Base-by-base conservation (phyloP, 2,113 vertebrate genomes). In the Hystrix cristata region DNA sequence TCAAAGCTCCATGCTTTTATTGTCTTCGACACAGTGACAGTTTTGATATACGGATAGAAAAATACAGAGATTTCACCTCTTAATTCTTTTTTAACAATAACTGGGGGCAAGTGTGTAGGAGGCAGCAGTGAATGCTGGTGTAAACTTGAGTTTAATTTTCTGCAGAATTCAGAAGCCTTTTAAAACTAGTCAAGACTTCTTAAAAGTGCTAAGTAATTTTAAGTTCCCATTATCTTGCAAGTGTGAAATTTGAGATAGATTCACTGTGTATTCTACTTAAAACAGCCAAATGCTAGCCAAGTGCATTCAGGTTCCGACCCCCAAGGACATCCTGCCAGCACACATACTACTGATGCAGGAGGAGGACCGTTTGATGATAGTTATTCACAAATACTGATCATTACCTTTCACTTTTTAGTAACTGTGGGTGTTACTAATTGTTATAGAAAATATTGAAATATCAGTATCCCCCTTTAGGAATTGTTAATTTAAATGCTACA, bases 151-250 rank as follows among this genome's bases (percentile, higher is more conserved):
- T 60, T 96, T 85, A 34, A 10, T 69, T 10, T n/a, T 31, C 7
- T 16, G 7, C 7, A 72, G 23, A 76, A 80, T 53, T 90, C 29
- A 71, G 55, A 86, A 84, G 19, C 0, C 31, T 65, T 92, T 81
- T 13, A 5, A 81, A 83, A 84, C 25, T 43, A 62, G n/a, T 13
- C 3, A 92, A 53, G 23, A 81, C 11, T 59, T 87, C 8, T 72
- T 59, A 34, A 92, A 88, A 80, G 29, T 62, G 31, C 2, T 72
- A 88, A 95, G 74, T 65, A 84, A 71, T 92, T 92, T 71, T 31
- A 94, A 80, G 7, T 60, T 92, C 5, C 31, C 91, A 21, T 83
- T 88, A 6, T 69, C 59, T 88, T 93, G 25, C 1, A 95, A 80
- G 71, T 76, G 16, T 83, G 34, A 94, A 86, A 84, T 51, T 85